A percentile compares a stretch with the other conserved stretches of the same genome.
These are phyloP conservation scores for Papilio helenus DNA, from an alignment of 1,140 invertebrate species.

Conservation along the genomic window DNA sequence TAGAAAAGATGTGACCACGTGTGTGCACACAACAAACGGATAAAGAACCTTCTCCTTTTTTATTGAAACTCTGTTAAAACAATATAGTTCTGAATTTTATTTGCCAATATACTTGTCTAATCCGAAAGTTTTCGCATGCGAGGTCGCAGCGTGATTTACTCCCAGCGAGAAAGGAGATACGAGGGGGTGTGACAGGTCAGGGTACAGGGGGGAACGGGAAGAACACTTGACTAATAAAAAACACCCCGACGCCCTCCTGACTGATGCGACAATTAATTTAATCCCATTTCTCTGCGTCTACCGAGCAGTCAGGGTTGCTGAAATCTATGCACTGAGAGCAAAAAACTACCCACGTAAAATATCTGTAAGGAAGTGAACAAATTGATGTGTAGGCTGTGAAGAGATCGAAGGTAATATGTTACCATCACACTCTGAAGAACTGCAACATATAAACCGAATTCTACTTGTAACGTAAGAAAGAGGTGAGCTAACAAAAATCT, in stretches of 20 bases:
- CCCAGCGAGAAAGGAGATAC: conserved; percentile 45
- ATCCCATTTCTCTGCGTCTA: conserved; percentile 82
- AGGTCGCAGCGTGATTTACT: conserved; percentile 71
- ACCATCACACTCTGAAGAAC: not conserved
- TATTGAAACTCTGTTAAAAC: not conserved
- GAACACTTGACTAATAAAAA: conserved; percentile 80
- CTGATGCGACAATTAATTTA: conserved; percentile 83
- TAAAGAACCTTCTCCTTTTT: no score
- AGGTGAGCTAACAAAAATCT: not conserved
- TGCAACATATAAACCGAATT: not conserved
- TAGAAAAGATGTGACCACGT: no score
- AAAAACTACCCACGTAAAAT: not conserved
- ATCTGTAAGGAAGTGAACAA: not conserved
- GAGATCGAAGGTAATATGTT: not conserved
- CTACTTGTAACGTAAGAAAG: not conserved
- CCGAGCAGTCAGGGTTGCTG: conserved; percentile 65
- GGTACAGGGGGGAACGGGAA: conserved; percentile 44
- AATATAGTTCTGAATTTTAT: not conserved
- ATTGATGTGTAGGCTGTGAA: not conserved
- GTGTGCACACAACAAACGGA: no score
- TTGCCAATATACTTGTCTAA: conserved; percentile 31
- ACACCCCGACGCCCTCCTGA: conserved; percentile 81
- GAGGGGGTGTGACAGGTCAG: conserved; percentile 46
- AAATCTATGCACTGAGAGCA: not conserved
- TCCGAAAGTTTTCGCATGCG: conserved; percentile 47